Percentiles rank a stretch among this genome's conserved stretches.
Conservation (phyloP, 2,888 invertebrate genomes). For the Drosophila cyrtoloma region DNA sequence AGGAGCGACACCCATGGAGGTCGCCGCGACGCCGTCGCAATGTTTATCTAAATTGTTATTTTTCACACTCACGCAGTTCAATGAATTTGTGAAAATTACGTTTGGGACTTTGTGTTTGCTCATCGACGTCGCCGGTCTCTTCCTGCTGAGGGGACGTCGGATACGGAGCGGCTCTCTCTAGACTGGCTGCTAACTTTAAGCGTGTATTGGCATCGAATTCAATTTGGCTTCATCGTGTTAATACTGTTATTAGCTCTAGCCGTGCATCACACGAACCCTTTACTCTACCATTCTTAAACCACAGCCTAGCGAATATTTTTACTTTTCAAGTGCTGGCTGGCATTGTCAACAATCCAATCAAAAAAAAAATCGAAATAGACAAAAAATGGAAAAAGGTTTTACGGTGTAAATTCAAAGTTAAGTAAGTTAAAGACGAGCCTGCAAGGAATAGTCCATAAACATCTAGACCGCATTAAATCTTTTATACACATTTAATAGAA, state of each 20-base stretch:
- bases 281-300: conserved; percentile 32
- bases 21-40: conserved; percentile 77
- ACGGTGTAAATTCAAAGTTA: not conserved
- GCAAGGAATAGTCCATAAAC: not conserved
- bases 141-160: not conserved
- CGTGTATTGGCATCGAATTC: conserved; percentile 78
- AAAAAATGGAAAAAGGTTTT: not conserved
- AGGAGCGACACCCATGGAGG: conserved; percentile 70
- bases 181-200: conserved; percentile 67
- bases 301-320: conserved; percentile 18
- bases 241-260: conserved; percentile 79
- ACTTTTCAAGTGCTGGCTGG: conserved; percentile 33
- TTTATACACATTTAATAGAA: not conserved
- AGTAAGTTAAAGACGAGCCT: not conserved
- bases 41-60: conserved; percentile 86
- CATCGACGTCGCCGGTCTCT: conserved; percentile 46
- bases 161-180: conserved; percentile 11
- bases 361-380: conserved; percentile 8
- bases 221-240: conserved; percentile 80
- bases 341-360: conserved; percentile 4
- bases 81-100: conserved; percentile 85
- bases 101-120: conserved; percentile 84
- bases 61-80: conserved; percentile 86
- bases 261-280: conserved; percentile 54
- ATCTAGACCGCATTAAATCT: not conserved